These are phyloP conservation scores for Venustaconcha ellipsiformis DNA, from an alignment of 1,140 invertebrate species.

Conservation along the genomic window DNA sequence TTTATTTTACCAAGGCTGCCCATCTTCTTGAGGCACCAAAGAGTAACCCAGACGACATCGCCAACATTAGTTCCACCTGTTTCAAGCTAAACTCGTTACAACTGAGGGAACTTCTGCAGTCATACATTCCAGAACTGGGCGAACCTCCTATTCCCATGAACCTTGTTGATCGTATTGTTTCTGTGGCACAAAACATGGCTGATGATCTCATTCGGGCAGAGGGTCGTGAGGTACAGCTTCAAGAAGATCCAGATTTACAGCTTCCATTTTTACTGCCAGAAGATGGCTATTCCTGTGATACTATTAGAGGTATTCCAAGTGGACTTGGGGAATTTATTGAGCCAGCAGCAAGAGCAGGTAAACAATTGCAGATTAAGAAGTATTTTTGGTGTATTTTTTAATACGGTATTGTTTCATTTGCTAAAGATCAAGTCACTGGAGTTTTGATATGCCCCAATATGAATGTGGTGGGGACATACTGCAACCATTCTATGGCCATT, in stretches of 20 bases:
- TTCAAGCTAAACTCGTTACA: conserved; percentile 98
- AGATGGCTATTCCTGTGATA: conserved; percentile 98
- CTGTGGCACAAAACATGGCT: conserved; percentile 91
- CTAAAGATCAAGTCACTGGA: neutral
- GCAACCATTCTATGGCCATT: no score
- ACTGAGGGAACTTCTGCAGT: conserved; percentile 80
- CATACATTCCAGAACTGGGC: conserved; percentile 82
- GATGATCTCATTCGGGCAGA: conserved; percentile 92
- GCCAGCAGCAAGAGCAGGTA: conserved; percentile 83
- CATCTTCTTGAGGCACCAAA: conserved; percentile 82
- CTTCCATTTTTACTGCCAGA: conserved; percentile 94
- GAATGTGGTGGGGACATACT: no score
- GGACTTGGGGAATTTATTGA: conserved; percentile 92
- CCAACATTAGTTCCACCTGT: conserved; percentile 90
- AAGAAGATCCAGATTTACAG: conserved; percentile 89
- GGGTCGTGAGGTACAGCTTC: conserved; percentile 82
- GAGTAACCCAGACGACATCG: conserved; percentile 89
- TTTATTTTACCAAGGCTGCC: conserved; percentile 63
- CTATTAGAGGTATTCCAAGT: conserved; percentile 87
- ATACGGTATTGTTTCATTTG: neutral
- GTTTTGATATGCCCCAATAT: no score
- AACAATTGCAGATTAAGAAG: conserved; percentile 29
- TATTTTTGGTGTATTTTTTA: neutral
- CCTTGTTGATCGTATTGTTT: conserved; percentile 67
- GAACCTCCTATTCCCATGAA: conserved; percentile 72